phyloP scores from a whole-genome alignment of 2,797 vertebrate genomes.

The Phrynocephalus vlangalii region DNA sequence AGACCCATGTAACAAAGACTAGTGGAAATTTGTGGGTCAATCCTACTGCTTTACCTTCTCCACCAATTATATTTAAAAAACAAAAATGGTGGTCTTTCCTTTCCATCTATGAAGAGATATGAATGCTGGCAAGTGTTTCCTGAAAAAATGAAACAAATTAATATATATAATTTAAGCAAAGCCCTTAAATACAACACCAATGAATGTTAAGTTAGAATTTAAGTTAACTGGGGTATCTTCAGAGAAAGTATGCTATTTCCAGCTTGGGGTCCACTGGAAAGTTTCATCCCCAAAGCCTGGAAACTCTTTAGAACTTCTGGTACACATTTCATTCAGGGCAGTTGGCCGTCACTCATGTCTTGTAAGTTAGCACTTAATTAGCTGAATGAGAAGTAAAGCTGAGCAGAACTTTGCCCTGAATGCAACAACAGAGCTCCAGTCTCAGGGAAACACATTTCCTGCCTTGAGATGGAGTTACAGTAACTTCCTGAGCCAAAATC shows the following conservation, averaged over 20 bases:
- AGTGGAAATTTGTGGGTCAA: no score
- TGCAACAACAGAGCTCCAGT: slow-evolving; percentile 56
- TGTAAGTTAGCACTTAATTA: slow-evolving; percentile 35
- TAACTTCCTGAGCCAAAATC: slow-evolving; percentile 57
- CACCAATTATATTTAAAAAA: no score
- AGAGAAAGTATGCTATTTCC: neutral
- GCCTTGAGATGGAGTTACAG: slow-evolving; percentile 52
- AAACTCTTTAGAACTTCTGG: neutral
- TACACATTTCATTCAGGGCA: neutral
- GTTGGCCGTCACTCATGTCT: neutral
- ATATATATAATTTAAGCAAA: no score
- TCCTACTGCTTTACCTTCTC: no score
- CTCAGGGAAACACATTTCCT: slow-evolving; percentile 67
- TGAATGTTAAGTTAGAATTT: no score
- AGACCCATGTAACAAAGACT: no score
- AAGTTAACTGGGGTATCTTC: neutral
- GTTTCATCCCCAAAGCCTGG: slow-evolving; percentile 13
- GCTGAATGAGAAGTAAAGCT: slow-evolving; percentile 13
- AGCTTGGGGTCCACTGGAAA: neutral
- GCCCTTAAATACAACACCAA: no score
- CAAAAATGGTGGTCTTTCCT: no score
- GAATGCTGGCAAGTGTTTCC: no score
- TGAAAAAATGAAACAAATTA: no score
- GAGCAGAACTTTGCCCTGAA: slow-evolving; percentile 33
- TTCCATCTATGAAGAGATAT: no score